Evolutionary conservation across 2,113 vertebrate species (phyloP), one percentile per base, ranked within the genome.

Genomic region (Procavia capensis): DNA sequence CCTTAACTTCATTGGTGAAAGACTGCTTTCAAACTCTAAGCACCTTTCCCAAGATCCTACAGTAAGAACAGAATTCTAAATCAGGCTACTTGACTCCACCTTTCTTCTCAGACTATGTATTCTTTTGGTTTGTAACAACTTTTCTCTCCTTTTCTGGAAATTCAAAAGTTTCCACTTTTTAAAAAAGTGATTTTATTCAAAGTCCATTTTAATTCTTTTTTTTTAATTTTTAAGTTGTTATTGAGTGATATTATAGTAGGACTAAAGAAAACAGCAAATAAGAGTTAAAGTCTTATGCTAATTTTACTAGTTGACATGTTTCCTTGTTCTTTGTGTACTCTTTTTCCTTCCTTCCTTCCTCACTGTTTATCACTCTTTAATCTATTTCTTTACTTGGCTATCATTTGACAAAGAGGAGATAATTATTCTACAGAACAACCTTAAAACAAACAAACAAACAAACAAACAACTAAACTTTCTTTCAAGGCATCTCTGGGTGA

Each of bases 301-400:
- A 76, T 45, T 63, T 63, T 76, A 63, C 98, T 1, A 98, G 98
- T 76, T 99, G 91, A 88, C 98, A 98, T 88, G 9, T 64, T 64
- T 64, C 27, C 25, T 27, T 13, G 29, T 45, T 64, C 22, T 27
- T 1, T 50, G 34, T 59, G 27, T 75, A n/a, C 59, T 50, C 4
- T 14, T 75, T 88, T 59, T 59, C n/a, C n/a, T 24, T 11, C 9
- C 47, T 59, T 88, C 29, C 34, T 39, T 25, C 14, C n/a, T n/a
- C n/a, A n/a, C n/a, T n/a, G n/a, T 50, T 57, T 57, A 3, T 57
- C n/a, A 57, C 25, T 2, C n/a, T 86, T 39, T 72, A 47, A 72
- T 72, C 47, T 72, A 5, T 36, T 47, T 86, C 36, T 63, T 72
- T 39, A 57, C 25, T 39, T 57, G 63, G 64, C 29, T 19, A 70